These are phyloP conservation scores for Lophura nycthemera DNA, from an alignment of 2,113 vertebrate genomes.

Conservation along the genomic window DNA sequence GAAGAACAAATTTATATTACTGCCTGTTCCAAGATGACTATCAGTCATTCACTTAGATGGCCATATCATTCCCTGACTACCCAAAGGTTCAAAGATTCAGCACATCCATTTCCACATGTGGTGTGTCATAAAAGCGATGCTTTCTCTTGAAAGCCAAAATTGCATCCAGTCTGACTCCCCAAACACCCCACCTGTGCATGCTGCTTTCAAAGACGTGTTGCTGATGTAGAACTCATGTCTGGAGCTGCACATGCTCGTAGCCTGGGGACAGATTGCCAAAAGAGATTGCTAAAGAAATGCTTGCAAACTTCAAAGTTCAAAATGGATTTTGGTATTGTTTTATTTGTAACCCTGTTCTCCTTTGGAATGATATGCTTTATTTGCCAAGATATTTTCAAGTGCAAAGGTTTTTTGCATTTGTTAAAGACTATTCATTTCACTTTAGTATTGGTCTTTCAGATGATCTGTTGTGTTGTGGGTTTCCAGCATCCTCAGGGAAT, in stretches of 20 bases:
- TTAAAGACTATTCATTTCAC: not conserved
- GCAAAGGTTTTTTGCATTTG: fast-evolving
- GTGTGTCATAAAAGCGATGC: fast-evolving
- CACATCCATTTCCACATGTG: fast-evolving
- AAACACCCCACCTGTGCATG: fast-evolving
- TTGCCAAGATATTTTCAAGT: not conserved
- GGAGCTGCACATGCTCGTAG: fast-evolving
- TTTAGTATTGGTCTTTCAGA: not conserved
- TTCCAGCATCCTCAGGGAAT: not conserved
- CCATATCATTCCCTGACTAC: not conserved
- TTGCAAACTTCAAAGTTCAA: not conserved
- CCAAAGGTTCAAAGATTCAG: not conserved
- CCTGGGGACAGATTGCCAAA: fast-evolving
- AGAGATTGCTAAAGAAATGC: not conserved
- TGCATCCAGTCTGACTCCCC: not conserved
- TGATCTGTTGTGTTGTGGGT: not conserved
- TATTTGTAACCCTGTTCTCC: not conserved
- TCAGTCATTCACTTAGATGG: not conserved
- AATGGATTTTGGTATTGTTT: not conserved
- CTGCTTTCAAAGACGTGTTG: not conserved
- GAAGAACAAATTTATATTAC: not conserved
- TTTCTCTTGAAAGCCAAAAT: not conserved
- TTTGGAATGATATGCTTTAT: not conserved
- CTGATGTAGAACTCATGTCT: fast-evolving
- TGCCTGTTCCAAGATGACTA: not conserved